A percentile compares a stretch with the other conserved stretches of the same genome.
These are phyloP conservation scores for Oegoconia quadripuncta DNA, from an alignment of 2,888 invertebrate genomes.

Conservation along the genomic window DNA sequence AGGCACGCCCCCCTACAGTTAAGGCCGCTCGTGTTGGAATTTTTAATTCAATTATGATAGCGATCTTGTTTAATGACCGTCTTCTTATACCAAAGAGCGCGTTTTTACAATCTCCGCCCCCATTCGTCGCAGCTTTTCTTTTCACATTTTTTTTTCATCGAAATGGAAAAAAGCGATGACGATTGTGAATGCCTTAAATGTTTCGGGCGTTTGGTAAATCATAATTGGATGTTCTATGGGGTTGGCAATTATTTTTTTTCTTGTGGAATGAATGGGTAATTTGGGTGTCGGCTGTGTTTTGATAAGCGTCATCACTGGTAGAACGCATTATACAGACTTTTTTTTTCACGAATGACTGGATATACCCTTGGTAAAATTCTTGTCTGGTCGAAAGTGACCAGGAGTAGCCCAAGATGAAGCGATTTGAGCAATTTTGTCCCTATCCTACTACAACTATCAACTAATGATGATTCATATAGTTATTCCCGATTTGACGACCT, in stretches of 20 bases:
- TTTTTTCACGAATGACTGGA: too few species aligned
- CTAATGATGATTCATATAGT: too few species aligned
- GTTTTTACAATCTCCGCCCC: slow-evolving; percentile 46
- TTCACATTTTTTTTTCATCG: slow-evolving; percentile 18
- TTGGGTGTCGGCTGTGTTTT: not conserved
- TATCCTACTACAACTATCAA: too few species aligned
- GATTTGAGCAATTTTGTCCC: too few species aligned
- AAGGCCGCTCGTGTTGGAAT: slow-evolving; percentile 69
- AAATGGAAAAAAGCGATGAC: slow-evolving; percentile 18
- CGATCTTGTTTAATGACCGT: slow-evolving; percentile 75
- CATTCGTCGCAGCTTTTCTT: slow-evolving; percentile 18
- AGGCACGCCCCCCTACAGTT: slow-evolving; percentile 36
- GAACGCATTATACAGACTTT: too few species aligned
- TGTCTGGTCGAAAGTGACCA: too few species aligned
- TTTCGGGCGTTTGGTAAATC: not conserved
- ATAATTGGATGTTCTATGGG: not conserved
- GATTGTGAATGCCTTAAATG: slow-evolving; percentile 14
- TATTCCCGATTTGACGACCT: too few species aligned
- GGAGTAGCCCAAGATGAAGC: too few species aligned
- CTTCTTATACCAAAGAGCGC: slow-evolving; percentile 51
- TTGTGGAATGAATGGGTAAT: not conserved
- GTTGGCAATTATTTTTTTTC: not conserved
- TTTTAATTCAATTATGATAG: slow-evolving; percentile 80
- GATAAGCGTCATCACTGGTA: too few species aligned
- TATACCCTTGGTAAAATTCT: too few species aligned